Conservation (phyloP, 2,888 invertebrate species). For the Ectemnius cavifrons region DNA sequence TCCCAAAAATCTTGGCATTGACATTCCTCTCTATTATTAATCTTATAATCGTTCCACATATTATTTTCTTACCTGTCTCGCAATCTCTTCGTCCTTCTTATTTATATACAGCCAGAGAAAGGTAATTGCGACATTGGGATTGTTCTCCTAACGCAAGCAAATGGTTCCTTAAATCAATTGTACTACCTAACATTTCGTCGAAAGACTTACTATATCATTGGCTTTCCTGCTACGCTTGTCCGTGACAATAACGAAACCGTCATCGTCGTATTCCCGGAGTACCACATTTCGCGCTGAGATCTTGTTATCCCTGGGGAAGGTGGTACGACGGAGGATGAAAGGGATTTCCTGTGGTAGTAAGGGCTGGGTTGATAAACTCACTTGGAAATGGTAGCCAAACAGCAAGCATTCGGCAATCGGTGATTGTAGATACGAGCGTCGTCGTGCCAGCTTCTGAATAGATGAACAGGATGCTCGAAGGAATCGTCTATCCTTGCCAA, state of each 20-base stretch:
- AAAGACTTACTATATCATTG: slow-evolving; percentile 76
- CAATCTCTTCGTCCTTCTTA: slow-evolving; percentile 62
- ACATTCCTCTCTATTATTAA: neutral
- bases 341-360: neutral
- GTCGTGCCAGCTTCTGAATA: slow-evolving; percentile 78
- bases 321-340: too few species aligned
- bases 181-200: neutral
- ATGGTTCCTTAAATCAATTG: slow-evolving; percentile 19
- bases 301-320: slow-evolving; percentile 71
- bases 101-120: slow-evolving; percentile 77
- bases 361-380: slow-evolving; percentile 36
- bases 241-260: slow-evolving; percentile 79
- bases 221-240: slow-evolving; percentile 78
- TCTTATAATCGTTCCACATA: neutral
- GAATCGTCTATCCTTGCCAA: slow-evolving; percentile 74
- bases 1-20: neutral
- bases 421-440: slow-evolving; percentile 68
- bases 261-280: slow-evolving; percentile 76
- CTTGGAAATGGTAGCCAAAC: slow-evolving; percentile 51
- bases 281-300: slow-evolving; percentile 75
- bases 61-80: slow-evolving; percentile 66
- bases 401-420: slow-evolving; percentile 51
- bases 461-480: slow-evolving; percentile 75
- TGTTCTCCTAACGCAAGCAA: slow-evolving; percentile 70
- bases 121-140: slow-evolving; percentile 77